Base-by-base conservation (phyloP, 2,113 vertebrate genomes). In the Cyprinodon tularosa region DNA sequence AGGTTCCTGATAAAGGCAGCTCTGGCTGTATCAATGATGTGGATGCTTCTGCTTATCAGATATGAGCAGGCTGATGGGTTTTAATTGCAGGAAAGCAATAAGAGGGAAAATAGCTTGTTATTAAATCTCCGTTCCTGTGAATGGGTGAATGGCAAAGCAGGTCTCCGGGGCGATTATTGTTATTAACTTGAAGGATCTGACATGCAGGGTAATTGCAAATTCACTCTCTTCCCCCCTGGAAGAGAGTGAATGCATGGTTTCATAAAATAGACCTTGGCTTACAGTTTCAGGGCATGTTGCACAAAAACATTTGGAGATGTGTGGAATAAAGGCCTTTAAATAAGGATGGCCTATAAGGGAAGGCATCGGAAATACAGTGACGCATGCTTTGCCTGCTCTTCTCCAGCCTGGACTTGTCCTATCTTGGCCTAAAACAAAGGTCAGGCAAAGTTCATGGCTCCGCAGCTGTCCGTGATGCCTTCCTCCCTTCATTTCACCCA, bases 381-480 rank as follows among this genome's bases (percentile, higher is more conserved):
- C 10, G 29, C 47, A 38, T 20, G 50, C 12, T n/a, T 2, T 12
- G 14, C 17, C 50, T 57, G 17, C 50, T 57, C 50, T 57, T 9
- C 75, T 65, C 68, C 82, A 63, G 67, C 36, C 75, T 50, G 64
- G 68, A 42, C 62, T 61, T 12, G 77, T 59, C 72, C 66, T 48
- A 61, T 15, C 45, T 57, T 7, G 72, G 64, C 62, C 50, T 2
- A 42, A 68, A 57, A 57, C 50, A n/a, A 69, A 87, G 93, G 90
- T 94, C 91, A 90, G 62, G 60, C 42, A 86, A 74, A 88, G 93
- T 93, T 95, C 94, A 92, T 10, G n/a, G 59, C 89, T 88, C 84
- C 89, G 87, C 94, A 95, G 94, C 92, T 94, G 94, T 91, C 92
- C 89, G 83, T 53, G 84, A 91, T 89, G 82, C 85, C 84, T 84